Evolutionary conservation across 2,113 vertebrate species (phyloP).

Genomic region (Pteropus alecto): DNA sequence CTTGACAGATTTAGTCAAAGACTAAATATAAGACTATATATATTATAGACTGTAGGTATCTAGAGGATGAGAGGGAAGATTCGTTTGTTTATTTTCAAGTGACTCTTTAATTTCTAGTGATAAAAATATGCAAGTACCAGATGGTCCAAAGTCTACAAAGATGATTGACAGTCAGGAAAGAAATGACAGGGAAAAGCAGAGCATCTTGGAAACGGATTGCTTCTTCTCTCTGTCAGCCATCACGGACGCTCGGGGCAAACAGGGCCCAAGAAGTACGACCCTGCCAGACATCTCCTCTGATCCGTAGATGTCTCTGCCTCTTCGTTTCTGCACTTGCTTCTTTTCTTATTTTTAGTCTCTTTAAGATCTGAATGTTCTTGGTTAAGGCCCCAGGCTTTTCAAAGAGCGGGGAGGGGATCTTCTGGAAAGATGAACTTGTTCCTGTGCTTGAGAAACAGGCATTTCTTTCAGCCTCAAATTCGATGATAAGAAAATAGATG

Average conservation of each 20-base stretch:
- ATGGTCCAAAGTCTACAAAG: neutral
- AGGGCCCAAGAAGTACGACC: neutral
- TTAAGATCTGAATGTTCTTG: neutral
- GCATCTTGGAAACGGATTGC: neutral
- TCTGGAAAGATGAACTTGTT: neutral
- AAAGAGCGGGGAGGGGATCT: neutral
- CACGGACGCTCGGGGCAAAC: neutral
- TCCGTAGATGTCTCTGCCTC: neutral
- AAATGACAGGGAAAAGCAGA: neutral
- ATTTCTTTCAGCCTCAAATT: neutral
- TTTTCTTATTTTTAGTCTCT: neutral
- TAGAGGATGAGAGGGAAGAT: conserved; percentile 28
- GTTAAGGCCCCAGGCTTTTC: neutral
- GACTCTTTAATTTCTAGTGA: neutral
- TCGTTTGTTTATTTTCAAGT: conserved; percentile 51
- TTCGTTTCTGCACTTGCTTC: neutral
- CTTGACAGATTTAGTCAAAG: conserved; percentile 32
- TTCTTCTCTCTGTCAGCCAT: neutral
- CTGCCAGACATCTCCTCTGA: fast-evolving
- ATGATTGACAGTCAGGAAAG: neutral
- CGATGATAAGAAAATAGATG: neutral
- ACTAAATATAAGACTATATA: neutral
- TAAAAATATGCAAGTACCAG: neutral
- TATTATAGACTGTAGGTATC: conserved; percentile 21
- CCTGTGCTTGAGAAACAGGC: neutral